Base-by-base conservation (phyloP, 2,888 invertebrate species). In the Hemaris fuciformis region DNA sequence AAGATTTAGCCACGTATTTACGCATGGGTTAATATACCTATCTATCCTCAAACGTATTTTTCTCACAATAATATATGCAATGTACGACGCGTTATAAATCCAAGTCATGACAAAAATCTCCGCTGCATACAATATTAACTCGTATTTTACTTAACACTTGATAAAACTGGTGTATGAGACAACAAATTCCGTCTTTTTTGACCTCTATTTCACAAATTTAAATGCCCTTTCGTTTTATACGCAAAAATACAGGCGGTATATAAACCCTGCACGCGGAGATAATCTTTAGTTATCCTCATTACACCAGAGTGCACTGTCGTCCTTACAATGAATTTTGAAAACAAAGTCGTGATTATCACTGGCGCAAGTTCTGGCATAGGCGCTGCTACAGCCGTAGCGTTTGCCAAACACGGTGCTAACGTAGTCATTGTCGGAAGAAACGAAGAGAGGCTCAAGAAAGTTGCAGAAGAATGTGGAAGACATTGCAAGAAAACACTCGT, bases 351-450 rank as follows among this genome's bases (percentile, higher is more conserved):
- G 7, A 8, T 58, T 5, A 58, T 58, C 41, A 58, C 58, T 3
- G 63, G 63, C 6, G 60, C 63, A 1, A 63, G 63, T 46, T 60
- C 60, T 13, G 63, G 63, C 5, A 63, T 63, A 8, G 63, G 63
- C 1, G 63, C 60, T 1, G 63, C 45, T 5, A 57, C 63, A 25
- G 63, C 63, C 2, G 46, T 34, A 25, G 20, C 25, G 20, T 63
- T 63, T 25, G 63, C 63, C 38, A 60, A 60, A 57, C 56, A 63
- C 46, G 13, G 43, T 20, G 63, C 63, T 7, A 56, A 45, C 22
- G 45, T 63, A n/a, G 43, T 57, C 7, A 25, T 63, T 6, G 46
- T 63, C 48, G 63, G 56, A 15, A 15, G 63, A 25, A 63, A 63
- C 31, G 42, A 27, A 22, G 57, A 58, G 15, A 41, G 58, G 22